Evolutionary conservation across 2,888 invertebrate genomes (phyloP).

Genomic region (Allygus modestus): DNA sequence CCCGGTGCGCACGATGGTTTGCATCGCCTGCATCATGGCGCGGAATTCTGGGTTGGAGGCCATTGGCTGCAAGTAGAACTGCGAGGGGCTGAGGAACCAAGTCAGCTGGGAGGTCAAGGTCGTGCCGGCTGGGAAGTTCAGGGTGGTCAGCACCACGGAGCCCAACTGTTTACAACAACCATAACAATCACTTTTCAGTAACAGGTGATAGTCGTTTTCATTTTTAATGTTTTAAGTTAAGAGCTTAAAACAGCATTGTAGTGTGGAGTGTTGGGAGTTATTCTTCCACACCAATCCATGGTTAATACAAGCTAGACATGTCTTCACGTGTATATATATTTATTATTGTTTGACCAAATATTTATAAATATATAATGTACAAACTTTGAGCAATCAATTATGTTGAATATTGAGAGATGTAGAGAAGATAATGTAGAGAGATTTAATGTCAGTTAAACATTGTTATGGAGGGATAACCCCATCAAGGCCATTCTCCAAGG

Average conservation of each 20-base stretch:
- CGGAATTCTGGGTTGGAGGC: constrained; percentile 78
- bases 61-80: constrained; percentile 82
- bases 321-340: too few relatives aligned
- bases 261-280: not conserved
- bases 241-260: not conserved
- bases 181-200: not conserved
- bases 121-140: constrained; percentile 73
- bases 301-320: not conserved
- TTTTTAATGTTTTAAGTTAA: not conserved
- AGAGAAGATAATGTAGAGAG: too few relatives aligned
- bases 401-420: too few relatives aligned
- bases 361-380: too few relatives aligned
- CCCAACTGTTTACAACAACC: constrained; percentile 26
- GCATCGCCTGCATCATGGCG: constrained; percentile 84
- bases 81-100: constrained; percentile 87
- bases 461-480: too few relatives aligned
- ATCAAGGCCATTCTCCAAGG: too few relatives aligned
- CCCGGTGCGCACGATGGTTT: constrained; percentile 73
- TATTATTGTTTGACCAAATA: too few relatives aligned
- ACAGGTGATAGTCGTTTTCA: not conserved
- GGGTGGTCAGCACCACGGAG: not conserved
- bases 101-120: constrained; percentile 81
- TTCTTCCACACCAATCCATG: not conserved
- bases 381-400: too few relatives aligned
- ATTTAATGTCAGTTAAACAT: too few relatives aligned